Evolutionary conservation across 53 echinoderm and acorn worm species (phyloP).

Genomic region (Hippasteria phrygiana): DNA sequence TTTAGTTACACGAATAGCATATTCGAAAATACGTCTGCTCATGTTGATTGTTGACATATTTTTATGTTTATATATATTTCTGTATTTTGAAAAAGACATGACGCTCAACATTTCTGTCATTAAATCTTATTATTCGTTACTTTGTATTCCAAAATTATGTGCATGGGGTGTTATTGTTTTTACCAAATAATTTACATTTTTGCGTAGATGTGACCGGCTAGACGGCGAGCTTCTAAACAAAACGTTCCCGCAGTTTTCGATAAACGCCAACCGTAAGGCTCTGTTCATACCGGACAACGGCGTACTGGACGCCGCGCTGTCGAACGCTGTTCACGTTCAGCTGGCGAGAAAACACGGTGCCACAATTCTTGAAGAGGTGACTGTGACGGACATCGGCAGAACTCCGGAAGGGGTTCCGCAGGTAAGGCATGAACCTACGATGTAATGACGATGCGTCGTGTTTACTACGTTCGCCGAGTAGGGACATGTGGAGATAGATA

Average conservation of each 20-base stretch:
- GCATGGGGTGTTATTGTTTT: no score
- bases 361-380: constrained; percentile 68
- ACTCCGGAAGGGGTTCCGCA: constrained; percentile 4
- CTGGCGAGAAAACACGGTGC: constrained; percentile 88
- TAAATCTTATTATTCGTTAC: no score
- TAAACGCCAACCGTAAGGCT: constrained; percentile 58
- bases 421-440: constrained; percentile 20
- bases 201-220: constrained; percentile 69
- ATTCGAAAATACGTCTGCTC: no score
- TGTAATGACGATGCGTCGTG: neutral
- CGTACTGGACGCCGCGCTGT: constrained; percentile 82
- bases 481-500: no score
- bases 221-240: constrained; percentile 71
- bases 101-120: no score
- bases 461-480: no score
- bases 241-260: constrained; percentile 76
- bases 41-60: no score
- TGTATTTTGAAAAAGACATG: no score
- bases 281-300: constrained; percentile 79
- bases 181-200: no score
- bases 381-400: constrained; percentile 51
- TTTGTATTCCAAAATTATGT: no score
- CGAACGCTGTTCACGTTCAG: constrained; percentile 84
- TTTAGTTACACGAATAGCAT: no score
- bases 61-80: no score